Conservation (phyloP, 2,797 vertebrate genomes). For the Erpetoichthys calabaricus region DNA sequence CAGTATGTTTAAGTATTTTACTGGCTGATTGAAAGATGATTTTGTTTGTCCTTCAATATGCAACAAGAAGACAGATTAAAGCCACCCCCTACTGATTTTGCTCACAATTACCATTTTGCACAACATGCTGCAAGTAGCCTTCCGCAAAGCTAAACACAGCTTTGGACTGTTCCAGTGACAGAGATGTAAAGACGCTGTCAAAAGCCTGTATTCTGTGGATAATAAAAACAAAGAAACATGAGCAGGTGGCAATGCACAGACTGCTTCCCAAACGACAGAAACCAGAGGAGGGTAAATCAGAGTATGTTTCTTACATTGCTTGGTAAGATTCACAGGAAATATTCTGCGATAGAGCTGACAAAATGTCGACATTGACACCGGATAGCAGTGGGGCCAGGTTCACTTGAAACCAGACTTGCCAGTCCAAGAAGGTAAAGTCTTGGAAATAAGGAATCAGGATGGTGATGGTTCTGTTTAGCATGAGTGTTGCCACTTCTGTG, state of each 20-base stretch:
- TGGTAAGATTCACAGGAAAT: neutral
- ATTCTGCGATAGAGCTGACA: neutral
- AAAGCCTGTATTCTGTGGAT: neutral
- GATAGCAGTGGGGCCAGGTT: neutral
- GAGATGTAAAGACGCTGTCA: neutral
- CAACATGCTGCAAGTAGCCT: neutral
- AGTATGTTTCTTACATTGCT: neutral
- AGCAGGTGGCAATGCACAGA: no score
- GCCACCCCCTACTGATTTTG: no score
- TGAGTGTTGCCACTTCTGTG: no score
- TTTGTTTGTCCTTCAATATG: no score
- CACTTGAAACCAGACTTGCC: neutral
- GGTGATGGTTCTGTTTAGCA: neutral
- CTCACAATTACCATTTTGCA: neutral
- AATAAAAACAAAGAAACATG: neutral
- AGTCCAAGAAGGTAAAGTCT: neutral
- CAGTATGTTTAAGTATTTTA: no score
- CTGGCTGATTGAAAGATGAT: no score
- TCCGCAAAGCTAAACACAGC: neutral
- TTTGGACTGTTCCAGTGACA: neutral
- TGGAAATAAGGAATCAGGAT: neutral
- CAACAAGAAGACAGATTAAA: no score
- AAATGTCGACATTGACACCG: neutral
- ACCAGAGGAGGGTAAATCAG: no score
- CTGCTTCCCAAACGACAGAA: no score